Conservation (phyloP, 2,113 vertebrate species). For the Etia nguti region DNA sequence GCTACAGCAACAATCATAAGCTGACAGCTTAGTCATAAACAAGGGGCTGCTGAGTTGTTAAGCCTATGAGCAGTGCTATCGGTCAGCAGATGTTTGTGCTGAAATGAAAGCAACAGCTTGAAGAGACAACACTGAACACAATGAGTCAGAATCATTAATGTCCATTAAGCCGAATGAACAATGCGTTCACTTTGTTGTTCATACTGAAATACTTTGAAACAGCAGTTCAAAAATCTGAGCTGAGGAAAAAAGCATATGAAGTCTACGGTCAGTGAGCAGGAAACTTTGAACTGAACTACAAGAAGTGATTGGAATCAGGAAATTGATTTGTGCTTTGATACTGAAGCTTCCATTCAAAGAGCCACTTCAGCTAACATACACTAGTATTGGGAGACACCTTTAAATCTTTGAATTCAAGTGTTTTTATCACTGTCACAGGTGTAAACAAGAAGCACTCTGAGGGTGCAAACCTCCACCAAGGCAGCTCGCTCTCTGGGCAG, state of each 20-base stretch:
- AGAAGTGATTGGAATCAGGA: neutral
- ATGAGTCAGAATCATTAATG: neutral
- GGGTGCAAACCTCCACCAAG: neutral
- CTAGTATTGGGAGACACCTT: neutral
- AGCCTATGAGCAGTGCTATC: neutral
- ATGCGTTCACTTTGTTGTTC: neutral
- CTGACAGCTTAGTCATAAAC: neutral
- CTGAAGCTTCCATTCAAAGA: fast-evolving
- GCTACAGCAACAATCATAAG: neutral
- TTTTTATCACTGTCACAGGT: neutral
- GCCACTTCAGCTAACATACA: neutral
- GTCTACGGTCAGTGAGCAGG: neutral
- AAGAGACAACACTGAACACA: fast-evolving
- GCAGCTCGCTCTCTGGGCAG: neutral
- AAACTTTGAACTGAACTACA: neutral
- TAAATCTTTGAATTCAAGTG: neutral
- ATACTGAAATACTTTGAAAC: neutral
- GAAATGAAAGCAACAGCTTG: neutral
- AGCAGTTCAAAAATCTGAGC: neutral
- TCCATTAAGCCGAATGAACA: neutral
- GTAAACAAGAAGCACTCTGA: fast-evolving
- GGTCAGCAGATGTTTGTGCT: neutral
- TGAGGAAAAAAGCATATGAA: neutral
- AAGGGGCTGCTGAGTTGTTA: neutral
- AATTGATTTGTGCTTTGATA: neutral